Conservation (phyloP, 2,113 vertebrate genomes). For the Lagopus muta region DNA sequence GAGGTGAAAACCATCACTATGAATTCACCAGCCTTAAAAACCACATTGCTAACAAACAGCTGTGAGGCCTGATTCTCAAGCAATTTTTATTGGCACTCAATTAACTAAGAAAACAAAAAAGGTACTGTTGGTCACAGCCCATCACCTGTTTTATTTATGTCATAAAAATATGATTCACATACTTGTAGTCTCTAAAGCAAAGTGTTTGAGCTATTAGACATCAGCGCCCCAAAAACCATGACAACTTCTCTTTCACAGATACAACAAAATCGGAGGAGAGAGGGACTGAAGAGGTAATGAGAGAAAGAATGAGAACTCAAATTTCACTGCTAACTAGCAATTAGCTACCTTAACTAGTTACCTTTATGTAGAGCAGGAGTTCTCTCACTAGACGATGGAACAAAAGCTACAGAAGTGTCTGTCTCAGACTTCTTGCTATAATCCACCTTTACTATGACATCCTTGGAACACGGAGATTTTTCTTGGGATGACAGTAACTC, state of each 20-base stretch:
- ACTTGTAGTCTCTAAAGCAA: not conserved
- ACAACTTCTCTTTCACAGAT: not conserved
- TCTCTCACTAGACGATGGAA: conserved; percentile 84
- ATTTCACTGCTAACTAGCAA: not conserved
- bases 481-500: conserved; percentile 91
- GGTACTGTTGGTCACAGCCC: rapidly evolving
- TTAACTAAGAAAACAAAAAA: not conserved
- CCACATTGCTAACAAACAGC: not conserved
- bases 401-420: conserved; percentile 87
- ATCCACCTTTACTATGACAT: conserved; percentile 93
- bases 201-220: not conserved
- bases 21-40: not conserved
- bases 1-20: not conserved
- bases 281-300: not conserved
- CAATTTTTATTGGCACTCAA: not conserved
- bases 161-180: not conserved
- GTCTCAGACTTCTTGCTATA: conserved; percentile 91
- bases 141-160: not conserved
- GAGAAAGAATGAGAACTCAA: not conserved
- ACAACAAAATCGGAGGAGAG: not conserved
- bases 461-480: conserved; percentile 91
- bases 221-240: not conserved
- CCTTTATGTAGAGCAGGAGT: conserved; percentile 86
- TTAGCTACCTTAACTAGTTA: conserved; percentile 56
- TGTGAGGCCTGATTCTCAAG: not conserved